Evolutionary conservation across 2,888 invertebrate genomes (phyloP).

Genomic region (Euzetes globulus): DNA sequence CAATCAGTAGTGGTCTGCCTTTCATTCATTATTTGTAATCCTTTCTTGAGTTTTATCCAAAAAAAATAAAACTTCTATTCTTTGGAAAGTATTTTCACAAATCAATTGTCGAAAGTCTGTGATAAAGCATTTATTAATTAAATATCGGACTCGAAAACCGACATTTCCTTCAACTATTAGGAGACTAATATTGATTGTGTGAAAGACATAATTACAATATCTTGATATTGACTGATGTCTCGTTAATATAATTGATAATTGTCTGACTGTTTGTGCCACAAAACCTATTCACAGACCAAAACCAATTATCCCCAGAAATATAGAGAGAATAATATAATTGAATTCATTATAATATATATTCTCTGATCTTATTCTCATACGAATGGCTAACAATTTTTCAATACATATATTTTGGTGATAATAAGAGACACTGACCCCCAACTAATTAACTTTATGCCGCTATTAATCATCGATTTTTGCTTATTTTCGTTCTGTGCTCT

Average conservation of each 20-base stretch:
- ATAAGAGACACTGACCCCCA: conserved; percentile 27
- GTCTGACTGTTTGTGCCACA: not conserved
- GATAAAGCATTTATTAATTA: conserved; percentile 12
- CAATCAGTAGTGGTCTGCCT: no score
- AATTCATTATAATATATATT: not conserved
- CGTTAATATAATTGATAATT: conserved; percentile 27
- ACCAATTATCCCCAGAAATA: not conserved
- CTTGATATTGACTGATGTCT: conserved; percentile 13
- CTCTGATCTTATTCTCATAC: not conserved
- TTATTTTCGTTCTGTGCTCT: not conserved
- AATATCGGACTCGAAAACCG: not conserved
- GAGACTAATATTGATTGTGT: not conserved
- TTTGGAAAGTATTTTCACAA: not conserved
- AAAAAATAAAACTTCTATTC: no score
- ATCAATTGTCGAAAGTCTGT: not conserved
- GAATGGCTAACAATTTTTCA: not conserved
- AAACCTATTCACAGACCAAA: not conserved
- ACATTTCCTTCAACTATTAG: not conserved
- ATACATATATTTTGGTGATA: not conserved
- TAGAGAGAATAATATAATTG: not conserved
- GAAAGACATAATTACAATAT: not conserved
- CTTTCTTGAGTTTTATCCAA: no score
- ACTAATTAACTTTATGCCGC: conserved; percentile 11
- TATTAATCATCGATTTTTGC: conserved; percentile 19
- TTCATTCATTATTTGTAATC: no score